Evolutionary conservation across 2,888 invertebrate genomes (phyloP).

Genomic region (Drosophila quinaria): DNA sequence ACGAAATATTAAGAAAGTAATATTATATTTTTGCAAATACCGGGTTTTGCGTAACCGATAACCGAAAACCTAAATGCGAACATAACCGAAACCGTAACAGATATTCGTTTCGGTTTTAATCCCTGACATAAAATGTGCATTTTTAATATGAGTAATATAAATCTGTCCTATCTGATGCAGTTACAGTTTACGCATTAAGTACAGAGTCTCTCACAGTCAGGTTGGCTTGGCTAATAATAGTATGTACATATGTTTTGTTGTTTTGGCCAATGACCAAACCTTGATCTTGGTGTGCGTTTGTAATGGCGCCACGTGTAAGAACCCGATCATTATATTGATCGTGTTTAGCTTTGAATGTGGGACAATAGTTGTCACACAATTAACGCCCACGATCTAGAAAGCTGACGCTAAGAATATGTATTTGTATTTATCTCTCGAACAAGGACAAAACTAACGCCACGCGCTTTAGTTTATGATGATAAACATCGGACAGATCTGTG

Average conservation of each 20-base stretch:
- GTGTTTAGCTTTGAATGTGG: slow-evolving; percentile 31
- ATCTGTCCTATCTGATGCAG: no score
- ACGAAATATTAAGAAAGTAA: no score
- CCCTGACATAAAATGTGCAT: no score
- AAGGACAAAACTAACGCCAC: slow-evolving; percentile 56
- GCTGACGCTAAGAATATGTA: slow-evolving; percentile 14
- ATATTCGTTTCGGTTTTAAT: no score
- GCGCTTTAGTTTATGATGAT: slow-evolving; percentile 59
- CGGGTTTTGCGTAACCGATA: no score
- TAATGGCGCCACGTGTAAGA: slow-evolving; percentile 52
- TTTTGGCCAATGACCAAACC: slow-evolving; percentile 58
- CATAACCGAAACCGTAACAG: no score
- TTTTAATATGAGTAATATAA: no score
- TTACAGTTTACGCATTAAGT: background rate
- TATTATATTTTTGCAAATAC: no score
- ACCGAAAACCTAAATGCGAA: no score
- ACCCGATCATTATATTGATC: slow-evolving; percentile 4
- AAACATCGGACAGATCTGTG: slow-evolving; percentile 29
- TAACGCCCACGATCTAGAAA: slow-evolving; percentile 28
- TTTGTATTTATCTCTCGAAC: slow-evolving; percentile 29
- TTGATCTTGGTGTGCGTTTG: slow-evolving; percentile 36
- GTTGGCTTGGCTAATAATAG: background rate
- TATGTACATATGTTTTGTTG: background rate
- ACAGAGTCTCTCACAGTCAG: background rate
- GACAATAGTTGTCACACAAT: slow-evolving; percentile 36